Base-by-base conservation (phyloP, 1,140 invertebrate species). In the Neomicropteryx cornuta region DNA sequence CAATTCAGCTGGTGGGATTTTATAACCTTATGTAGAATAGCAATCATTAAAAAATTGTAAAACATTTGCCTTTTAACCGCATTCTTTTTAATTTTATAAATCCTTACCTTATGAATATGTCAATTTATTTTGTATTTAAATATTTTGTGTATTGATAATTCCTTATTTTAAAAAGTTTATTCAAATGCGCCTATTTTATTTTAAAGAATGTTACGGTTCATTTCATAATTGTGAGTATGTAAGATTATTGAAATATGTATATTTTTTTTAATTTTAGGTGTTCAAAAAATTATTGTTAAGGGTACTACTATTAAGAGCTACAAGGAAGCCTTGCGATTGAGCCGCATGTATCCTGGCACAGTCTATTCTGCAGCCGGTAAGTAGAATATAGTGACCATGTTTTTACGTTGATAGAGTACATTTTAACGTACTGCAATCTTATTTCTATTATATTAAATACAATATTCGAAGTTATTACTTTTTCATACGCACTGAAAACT, bases 211-310 rank as follows among this genome's bases (percentile, higher is more conserved):
- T 22, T 38, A n/a, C n/a, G n/a, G n/a, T n/a, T n/a, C n/a, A n/a
- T n/a, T n/a, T n/a, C n/a, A n/a, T n/a, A n/a, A n/a, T n/a, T n/a
- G n/a, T n/a, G n/a, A n/a, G n/a, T n/a, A n/a, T n/a, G n/a, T n/a
- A n/a, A n/a, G n/a, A n/a, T n/a, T n/a, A n/a, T n/a, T n/a, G n/a
- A n/a, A 17, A 21, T 37, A n/a, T 21, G 16, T 20, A 19, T 37
- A 37, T 17, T 42, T 20, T 29, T 36, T 43, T 45, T 36, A 48
- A 36, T 57, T 65, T 33, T 54, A 87, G 86, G 91, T 48, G 87
- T 95, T 47, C 83, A 88, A 53, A 95, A 94, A 68, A 89, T 95
- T 42, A 90, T 95, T 79, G 89, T 94, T 31, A 89, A 84, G 39
- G 89, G 89, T 38, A 87, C 84, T 39, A 91, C 87, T 50, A 75